Base-by-base conservation (phyloP, 2,113 vertebrate species). In the Eptatretus burgeri region DNA sequence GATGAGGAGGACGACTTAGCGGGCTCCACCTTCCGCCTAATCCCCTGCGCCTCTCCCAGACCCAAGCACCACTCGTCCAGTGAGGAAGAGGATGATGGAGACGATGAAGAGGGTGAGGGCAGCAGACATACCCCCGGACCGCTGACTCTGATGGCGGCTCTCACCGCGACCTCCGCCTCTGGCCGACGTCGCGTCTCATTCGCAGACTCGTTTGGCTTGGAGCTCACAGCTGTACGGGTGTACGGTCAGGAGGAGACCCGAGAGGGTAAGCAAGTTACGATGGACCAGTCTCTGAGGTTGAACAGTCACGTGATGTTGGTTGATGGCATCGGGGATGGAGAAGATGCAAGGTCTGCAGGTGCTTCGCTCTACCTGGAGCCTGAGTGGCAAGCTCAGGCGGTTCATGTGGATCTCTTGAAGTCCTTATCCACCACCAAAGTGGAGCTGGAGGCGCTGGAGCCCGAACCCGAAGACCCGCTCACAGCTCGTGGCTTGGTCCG, bases 111-210 rank as follows among this genome's bases (percentile, higher is more conserved):
- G 27, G 27, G 27, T 5, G 27, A 41, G 27, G 27, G 27, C 27
- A 41, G 27, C 27, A 41, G 7, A 41, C 3, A 41, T 41, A 41
- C 27, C 27, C 27, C 56, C 10, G 56, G 20, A 60, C 56, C 56
- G 20, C n/a, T 20, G 56, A 60, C n/a, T 20, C 56, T 20, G 56
- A 17, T 60, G 56, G 20, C 20, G 11, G n/a, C 56, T 60, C n/a
- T 20, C n/a, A 17, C 9, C 20, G n/a, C 56, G 9, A 17, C 56
- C 11, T 11, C 20, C 2, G 56, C n/a, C 56, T 60, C 56, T 10
- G n/a, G n/a, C 56, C n/a, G 56, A 11, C 81, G 89, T 70, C 87
- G 82, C 73, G 91, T 98, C 72, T 96, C 91, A 1, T 98, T 98
- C 65, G 91, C 91, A 12, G 91, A 98, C 68, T 80, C 79, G 1